Conservation (phyloP, 2,888 invertebrate genomes). For the Atethmia centrago region DNA sequence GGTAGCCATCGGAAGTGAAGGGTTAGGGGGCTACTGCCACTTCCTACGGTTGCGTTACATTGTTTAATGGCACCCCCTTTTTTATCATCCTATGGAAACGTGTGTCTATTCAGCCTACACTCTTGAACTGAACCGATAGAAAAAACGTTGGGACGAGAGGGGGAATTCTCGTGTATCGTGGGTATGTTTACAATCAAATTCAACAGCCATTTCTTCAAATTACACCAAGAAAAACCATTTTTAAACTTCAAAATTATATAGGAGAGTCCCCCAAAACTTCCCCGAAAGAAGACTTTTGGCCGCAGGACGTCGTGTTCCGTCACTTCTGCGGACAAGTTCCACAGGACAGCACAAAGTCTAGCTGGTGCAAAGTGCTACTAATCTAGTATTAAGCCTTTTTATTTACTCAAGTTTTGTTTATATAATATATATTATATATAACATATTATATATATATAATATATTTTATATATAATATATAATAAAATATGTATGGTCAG, state of each 20-base stretch:
- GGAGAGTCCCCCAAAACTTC: neutral
- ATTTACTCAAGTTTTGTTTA: too few species aligned
- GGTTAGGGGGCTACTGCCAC: conserved; percentile 44
- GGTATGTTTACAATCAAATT: neutral
- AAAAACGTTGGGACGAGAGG: neutral
- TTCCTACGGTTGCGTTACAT: conserved; percentile 57
- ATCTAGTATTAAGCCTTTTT: too few species aligned
- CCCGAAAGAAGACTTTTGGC: too few species aligned
- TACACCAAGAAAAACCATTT: neutral
- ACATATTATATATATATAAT: too few species aligned
- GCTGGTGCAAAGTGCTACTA: too few species aligned
- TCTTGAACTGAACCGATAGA: neutral
- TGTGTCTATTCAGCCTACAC: conserved; percentile 16
- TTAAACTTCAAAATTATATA: neutral
- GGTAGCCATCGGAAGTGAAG: conserved; percentile 53
- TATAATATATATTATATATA: too few species aligned
- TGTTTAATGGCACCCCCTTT: conserved; percentile 56
- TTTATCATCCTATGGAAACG: conserved; percentile 12
- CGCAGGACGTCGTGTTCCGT: too few species aligned
- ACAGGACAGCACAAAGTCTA: too few species aligned
- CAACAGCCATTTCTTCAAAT: neutral
- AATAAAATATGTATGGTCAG: too few species aligned
- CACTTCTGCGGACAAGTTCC: too few species aligned
- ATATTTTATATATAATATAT: too few species aligned
- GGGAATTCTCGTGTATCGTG: neutral